Percentiles rank a stretch among this genome's conserved stretches.
Evolutionary conservation across 2,797 vertebrate species (phyloP).

Genomic region (Tapera naevia): DNA sequence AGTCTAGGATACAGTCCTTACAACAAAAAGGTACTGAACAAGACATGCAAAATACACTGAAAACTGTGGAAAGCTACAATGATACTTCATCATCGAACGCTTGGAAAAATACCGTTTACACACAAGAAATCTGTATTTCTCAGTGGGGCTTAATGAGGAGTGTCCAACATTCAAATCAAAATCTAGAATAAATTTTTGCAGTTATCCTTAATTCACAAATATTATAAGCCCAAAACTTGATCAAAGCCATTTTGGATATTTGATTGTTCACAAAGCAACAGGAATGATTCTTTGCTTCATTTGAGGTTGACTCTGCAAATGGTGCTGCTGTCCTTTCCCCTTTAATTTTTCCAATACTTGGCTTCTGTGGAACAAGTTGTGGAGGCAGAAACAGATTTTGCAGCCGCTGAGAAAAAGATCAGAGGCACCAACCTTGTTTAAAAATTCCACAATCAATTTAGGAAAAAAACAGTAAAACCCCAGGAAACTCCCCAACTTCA

Average conservation of each 20-base stretch:
- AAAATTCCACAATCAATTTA: slow-evolving; percentile 82
- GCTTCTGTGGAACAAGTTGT: slow-evolving; percentile 69
- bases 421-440: slow-evolving; percentile 77
- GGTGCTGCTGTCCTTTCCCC: slow-evolving; percentile 20
- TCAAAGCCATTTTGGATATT: neutral
- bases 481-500: slow-evolving; percentile 76
- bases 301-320: slow-evolving; percentile 9
- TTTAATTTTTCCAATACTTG: slow-evolving; percentile 69
- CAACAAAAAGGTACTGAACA: neutral
- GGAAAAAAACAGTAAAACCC: slow-evolving; percentile 72
- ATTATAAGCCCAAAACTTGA: neutral
- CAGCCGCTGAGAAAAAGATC: slow-evolving; percentile 78
- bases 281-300: neutral
- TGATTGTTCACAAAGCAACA: neutral
- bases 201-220: neutral
- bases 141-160: neutral
- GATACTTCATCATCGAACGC: neutral
- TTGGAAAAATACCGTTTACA: neutral
- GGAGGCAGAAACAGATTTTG: slow-evolving; percentile 75
- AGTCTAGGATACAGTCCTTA: neutral
- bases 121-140: neutral
- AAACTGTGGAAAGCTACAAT: neutral
- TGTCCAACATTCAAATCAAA: slow-evolving; percentile 12
- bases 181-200: neutral
- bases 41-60: neutral